A percentile compares a stretch with the other conserved stretches of the same genome.
These are phyloP conservation scores for Craniophora ligustri DNA, from an alignment of 2,888 invertebrate genomes.

Conservation along the genomic window DNA sequence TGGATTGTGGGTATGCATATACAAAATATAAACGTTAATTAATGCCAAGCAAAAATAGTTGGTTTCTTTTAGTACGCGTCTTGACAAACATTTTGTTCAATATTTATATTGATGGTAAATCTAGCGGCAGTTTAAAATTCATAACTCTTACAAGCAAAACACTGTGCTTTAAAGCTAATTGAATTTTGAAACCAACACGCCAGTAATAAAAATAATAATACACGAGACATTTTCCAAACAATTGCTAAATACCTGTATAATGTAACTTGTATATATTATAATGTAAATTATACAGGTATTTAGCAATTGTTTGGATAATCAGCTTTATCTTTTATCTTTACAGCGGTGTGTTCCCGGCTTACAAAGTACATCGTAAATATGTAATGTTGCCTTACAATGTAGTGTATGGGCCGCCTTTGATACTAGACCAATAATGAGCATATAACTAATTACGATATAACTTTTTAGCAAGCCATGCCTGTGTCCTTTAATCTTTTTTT, in stretches of 20 bases:
- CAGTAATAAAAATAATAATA: not conserved
- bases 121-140: too few species aligned
- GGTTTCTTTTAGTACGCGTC: too few species aligned
- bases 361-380: constrained; percentile 59
- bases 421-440: constrained; percentile 67
- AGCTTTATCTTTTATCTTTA: constrained; percentile 1
- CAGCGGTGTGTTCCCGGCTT: constrained; percentile 12
- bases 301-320: too few species aligned
- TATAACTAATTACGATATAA: constrained; percentile 66
- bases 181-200: not conserved
- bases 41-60: too few species aligned
- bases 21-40: too few species aligned
- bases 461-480: constrained; percentile 42
- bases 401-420: constrained; percentile 57
- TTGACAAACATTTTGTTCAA: too few species aligned
- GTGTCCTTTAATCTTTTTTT: constrained; percentile 5
- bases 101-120: too few species aligned
- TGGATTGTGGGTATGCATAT: too few species aligned
- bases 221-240: not conserved
- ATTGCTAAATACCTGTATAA: not conserved
- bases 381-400: constrained; percentile 68
- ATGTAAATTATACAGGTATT: too few species aligned
- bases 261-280: too few species aligned
- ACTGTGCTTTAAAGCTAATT: not conserved
- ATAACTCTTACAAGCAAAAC: not conserved